Conservation (phyloP, 1,140 invertebrate species). For the Gryllus bimaculatus region DNA sequence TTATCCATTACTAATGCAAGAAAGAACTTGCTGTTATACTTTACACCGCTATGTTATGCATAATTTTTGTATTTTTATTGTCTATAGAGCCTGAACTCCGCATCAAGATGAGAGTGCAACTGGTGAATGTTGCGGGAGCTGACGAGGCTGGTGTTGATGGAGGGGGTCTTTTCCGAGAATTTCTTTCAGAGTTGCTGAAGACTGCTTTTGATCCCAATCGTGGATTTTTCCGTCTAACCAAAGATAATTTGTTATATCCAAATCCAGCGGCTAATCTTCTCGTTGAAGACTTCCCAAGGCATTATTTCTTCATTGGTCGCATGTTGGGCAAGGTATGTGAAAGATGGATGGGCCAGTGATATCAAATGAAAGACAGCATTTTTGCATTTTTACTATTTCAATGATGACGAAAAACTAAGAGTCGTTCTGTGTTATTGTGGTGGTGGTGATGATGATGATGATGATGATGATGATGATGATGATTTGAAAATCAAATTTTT, state of each 20-base stretch:
- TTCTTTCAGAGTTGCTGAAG: conserved; percentile 81
- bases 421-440: too few relatives aligned
- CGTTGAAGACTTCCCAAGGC: conserved; percentile 73
- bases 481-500: neutral
- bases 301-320: conserved; percentile 93
- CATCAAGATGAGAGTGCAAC: conserved; percentile 74
- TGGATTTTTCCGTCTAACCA: conserved; percentile 85
- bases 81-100: conserved; percentile 73
- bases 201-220: conserved; percentile 95
- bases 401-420: too few relatives aligned
- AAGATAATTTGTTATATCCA: conserved; percentile 89
- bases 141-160: conserved; percentile 96
- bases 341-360: neutral
- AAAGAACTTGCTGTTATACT: neutral
- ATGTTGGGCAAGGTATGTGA: conserved; percentile 78
- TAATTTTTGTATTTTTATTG: neutral
- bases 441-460: too few relatives aligned
- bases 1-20: neutral
- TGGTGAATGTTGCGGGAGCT: conserved; percentile 80
- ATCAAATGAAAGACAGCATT: too few relatives aligned
- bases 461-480: too few relatives aligned
- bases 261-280: conserved; percentile 83
- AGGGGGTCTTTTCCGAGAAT: conserved; percentile 88
- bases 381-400: too few relatives aligned
- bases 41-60: neutral